Evolutionary conservation across 2,113 vertebrate genomes (phyloP).

Genomic region (Panthera uncia): DNA sequence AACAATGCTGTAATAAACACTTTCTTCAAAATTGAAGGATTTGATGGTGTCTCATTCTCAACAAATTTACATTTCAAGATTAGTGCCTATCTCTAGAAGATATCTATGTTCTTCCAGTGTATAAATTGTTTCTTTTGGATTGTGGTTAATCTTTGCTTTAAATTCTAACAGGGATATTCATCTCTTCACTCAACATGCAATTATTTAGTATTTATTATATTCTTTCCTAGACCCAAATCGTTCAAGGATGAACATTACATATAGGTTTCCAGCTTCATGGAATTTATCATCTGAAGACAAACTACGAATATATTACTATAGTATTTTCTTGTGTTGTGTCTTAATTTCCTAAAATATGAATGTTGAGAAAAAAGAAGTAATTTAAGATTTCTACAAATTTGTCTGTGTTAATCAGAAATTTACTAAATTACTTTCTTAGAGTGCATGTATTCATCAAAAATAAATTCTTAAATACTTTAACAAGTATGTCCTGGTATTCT

Average conservation of each 20-base stretch:
- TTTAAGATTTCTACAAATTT: background rate
- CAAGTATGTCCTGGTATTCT: background rate
- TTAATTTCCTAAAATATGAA: background rate
- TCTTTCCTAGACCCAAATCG: background rate
- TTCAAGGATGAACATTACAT: background rate
- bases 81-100: background rate
- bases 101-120: background rate
- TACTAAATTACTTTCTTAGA: background rate
- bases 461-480: background rate
- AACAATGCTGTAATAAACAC: background rate
- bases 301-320: background rate
- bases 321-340: background rate
- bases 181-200: background rate
- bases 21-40: background rate
- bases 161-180: background rate
- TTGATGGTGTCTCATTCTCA: background rate
- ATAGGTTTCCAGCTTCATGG: background rate
- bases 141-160: background rate
- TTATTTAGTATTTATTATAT: background rate
- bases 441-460: background rate
- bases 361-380: background rate
- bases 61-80: background rate
- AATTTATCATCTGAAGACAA: background rate
- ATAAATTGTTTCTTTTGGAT: background rate
- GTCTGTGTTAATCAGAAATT: background rate